phyloP scores from a whole-genome alignment of 2,113 vertebrate genomes.

The Panthera leo region DNA sequence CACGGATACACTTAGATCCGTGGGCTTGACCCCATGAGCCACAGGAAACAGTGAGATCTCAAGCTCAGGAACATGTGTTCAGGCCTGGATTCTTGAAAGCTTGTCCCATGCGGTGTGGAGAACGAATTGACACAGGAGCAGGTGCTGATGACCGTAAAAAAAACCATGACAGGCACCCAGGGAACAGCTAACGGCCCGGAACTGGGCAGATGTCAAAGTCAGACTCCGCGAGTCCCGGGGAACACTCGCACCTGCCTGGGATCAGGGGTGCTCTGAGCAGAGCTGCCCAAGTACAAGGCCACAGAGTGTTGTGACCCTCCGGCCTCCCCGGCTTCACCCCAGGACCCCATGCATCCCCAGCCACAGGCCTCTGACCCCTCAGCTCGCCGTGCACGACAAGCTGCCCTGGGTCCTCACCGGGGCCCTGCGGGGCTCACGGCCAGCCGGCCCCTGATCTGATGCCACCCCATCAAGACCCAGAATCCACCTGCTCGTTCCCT shows the following conservation, averaged over 20 bases:
- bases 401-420: rapidly evolving
- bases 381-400: rapidly evolving
- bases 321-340: background rate
- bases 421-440: rapidly evolving
- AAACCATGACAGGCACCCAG: background rate
- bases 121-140: background rate
- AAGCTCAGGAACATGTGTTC: background rate
- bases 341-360: rapidly evolving
- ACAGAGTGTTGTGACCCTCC: rapidly evolving
- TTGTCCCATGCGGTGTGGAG: rapidly evolving
- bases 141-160: rapidly evolving
- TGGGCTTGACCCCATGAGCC: background rate
- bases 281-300: background rate
- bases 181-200: background rate
- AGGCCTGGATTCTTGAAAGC: background rate
- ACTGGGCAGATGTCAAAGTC: background rate
- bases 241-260: background rate
- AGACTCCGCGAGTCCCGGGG: rapidly evolving
- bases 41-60: background rate
- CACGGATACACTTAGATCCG: rapidly evolving
- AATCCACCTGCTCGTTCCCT: background rate
- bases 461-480: background rate
- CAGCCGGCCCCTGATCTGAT: background rate
- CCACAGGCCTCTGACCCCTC: background rate
- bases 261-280: background rate